phyloP scores from a whole-genome alignment of 2,797 vertebrate species.

The Simalia tracyae region DNA sequence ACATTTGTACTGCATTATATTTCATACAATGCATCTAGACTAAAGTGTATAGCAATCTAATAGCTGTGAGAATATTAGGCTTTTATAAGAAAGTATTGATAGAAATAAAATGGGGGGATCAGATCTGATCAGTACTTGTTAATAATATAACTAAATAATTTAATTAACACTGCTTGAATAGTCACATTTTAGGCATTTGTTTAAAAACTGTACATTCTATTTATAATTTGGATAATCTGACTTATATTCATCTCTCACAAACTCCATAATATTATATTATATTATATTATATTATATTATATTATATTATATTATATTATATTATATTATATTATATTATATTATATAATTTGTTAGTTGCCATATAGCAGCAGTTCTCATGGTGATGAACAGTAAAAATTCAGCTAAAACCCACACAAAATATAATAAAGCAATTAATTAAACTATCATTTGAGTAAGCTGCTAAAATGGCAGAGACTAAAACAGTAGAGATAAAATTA shows the following conservation, averaged over 20 bases:
- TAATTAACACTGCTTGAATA: constrained; percentile 67
- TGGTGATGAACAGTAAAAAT: background rate
- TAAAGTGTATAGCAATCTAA: constrained; percentile 65
- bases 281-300: too few species aligned
- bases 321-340: too few species aligned
- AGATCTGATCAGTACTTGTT: constrained; percentile 60
- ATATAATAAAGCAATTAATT: background rate
- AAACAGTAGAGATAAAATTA: constrained; percentile 23
- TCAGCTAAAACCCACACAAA: background rate
- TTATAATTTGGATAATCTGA: constrained; percentile 58
- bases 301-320: too few species aligned
- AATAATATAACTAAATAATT: constrained; percentile 66
- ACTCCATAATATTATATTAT: background rate
- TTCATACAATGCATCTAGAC: constrained; percentile 72
- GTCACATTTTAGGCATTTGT: constrained; percentile 64
- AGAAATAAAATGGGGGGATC: constrained; percentile 65
- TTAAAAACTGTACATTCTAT: constrained; percentile 61
- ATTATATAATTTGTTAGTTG: background rate
- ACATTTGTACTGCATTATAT: constrained; percentile 75
- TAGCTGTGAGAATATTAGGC: constrained; percentile 65
- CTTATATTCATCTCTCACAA: constrained; percentile 40
- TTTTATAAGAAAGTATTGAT: constrained; percentile 68
- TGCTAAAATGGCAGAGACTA: background rate
- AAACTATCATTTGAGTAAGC: background rate
- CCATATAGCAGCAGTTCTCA: background rate